Evolutionary conservation across 1,140 invertebrate genomes (phyloP).

Genomic region (Carcinoscorpius rotundicauda): DNA sequence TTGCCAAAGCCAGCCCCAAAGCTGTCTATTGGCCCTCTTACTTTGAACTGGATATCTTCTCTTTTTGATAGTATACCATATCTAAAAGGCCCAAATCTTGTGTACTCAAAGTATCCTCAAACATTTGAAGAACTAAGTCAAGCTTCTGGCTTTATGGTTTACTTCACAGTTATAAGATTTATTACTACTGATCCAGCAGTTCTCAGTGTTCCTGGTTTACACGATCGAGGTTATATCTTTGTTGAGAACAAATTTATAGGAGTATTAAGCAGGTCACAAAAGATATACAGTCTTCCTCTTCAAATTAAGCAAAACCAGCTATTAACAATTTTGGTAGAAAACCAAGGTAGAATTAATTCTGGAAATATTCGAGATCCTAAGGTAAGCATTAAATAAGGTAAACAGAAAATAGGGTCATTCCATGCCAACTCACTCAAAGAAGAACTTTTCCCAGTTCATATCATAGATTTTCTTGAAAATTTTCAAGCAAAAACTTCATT

Average conservation of each 20-base stretch:
- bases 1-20: conserved; percentile 7
- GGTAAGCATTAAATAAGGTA: conserved; percentile 1
- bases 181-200: conserved; percentile 8
- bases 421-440: no score
- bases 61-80: conserved; percentile 1
- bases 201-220: conserved; percentile 15
- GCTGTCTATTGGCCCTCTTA: conserved; percentile 4
- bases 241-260: conserved; percentile 15
- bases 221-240: conserved; percentile 20
- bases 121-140: conserved; percentile 24
- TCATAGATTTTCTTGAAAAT: no score
- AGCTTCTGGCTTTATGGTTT: conserved; percentile 24
- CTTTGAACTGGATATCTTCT: neutral
- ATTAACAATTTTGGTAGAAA: conserved; percentile 22
- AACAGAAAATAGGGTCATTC: neutral
- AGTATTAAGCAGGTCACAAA: conserved; percentile 12
- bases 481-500: no score
- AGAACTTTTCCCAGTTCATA: no score
- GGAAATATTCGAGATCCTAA: conserved; percentile 14
- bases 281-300: conserved; percentile 7
- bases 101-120: conserved; percentile 18
- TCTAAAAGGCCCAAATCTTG: conserved; percentile 1
- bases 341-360: conserved; percentile 21
- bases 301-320: neutral
- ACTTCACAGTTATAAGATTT: conserved; percentile 20